Percentiles rank a stretch among this genome's conserved stretches.
Conservation (phyloP, 2,797 vertebrate species). For the Crenichthys baileyi region DNA sequence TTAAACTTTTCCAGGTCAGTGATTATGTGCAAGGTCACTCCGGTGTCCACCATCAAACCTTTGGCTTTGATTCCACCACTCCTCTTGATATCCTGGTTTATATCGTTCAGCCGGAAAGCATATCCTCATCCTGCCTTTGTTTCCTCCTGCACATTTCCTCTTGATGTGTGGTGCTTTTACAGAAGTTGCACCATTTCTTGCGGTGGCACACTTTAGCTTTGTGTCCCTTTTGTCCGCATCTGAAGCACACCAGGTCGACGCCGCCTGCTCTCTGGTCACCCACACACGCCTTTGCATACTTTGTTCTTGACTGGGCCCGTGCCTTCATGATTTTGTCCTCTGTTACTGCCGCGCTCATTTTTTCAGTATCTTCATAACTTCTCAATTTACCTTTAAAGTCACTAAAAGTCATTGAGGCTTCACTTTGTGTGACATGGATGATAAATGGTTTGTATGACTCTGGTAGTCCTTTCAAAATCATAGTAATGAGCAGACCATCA, state of each 20-base stretch:
- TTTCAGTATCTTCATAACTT: background rate
- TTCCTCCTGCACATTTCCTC: background rate
- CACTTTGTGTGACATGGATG: too few species aligned
- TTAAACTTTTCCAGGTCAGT: background rate
- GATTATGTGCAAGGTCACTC: background rate
- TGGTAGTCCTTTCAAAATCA: too few species aligned
- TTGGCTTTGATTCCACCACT: background rate
- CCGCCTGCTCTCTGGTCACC: background rate
- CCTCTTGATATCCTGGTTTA: background rate
- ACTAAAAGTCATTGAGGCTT: too few species aligned
- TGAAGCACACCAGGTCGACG: background rate
- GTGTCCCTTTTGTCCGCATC: background rate
- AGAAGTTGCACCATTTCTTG: background rate
- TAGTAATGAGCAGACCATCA: too few species aligned
- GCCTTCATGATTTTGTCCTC: background rate
- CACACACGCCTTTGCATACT: too few species aligned
- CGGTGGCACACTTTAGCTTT: background rate
- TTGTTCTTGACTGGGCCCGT: background rate
- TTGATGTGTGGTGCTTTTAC: background rate
- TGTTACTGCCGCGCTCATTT: background rate
- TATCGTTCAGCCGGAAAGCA: background rate
- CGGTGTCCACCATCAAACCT: background rate
- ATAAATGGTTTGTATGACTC: too few species aligned
- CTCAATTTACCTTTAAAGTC: too few species aligned
- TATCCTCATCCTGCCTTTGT: background rate